Evolutionary conservation across 2,888 invertebrate genomes (phyloP), one percentile per base, ranked within the genome.

Genomic region (Leptopilina myrica): DNA sequence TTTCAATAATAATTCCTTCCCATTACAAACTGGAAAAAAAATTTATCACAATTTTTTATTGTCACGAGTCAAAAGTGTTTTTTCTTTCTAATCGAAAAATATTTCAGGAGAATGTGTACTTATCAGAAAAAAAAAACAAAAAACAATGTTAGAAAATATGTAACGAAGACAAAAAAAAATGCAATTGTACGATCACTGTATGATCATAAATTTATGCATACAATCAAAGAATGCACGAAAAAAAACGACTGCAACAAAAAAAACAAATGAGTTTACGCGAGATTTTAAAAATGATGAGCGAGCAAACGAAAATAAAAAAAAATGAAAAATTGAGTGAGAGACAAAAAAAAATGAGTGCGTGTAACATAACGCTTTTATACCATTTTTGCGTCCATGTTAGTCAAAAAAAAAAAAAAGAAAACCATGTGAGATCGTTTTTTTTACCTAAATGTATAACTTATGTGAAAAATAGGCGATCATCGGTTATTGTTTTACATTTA

Each of bases 371-470:
- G 89, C 88, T 89, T 89, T 87, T 87, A 86, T 89, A 88, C 88
- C 83, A 85, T 86, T 87, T 49, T 89, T 89, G 87, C 89, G 89
- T 89, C 89, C 89, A 89, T 86, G 86, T 87, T 89, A 85, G 86
- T 89, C 85, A 83, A 86, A 33, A 33, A 26, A 26, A 26, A 26
- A 26, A 26, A 26, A 33, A 33, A 33, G 20, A 33, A 33, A 85
- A 85, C 82, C 49, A 8, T 86, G 85, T 84, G 85, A 84, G 85
- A 85, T 84, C 85, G 84, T 80, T 69, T 80, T 79, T 85, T 43
- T 43, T 43, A 43, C 43, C 6, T 84, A 85, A 78, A 84, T 81
- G 49, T 49, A 83, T 83, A 76, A 59, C 75, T 76, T 78, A 78
- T 75, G 53, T 75, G 76, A 78, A 64, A 33, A 20, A 43, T 76